Evolutionary conservation across 2,888 invertebrate genomes (phyloP), one percentile per base, ranked within the genome.

Genomic region (Abrostola tripartita): DNA sequence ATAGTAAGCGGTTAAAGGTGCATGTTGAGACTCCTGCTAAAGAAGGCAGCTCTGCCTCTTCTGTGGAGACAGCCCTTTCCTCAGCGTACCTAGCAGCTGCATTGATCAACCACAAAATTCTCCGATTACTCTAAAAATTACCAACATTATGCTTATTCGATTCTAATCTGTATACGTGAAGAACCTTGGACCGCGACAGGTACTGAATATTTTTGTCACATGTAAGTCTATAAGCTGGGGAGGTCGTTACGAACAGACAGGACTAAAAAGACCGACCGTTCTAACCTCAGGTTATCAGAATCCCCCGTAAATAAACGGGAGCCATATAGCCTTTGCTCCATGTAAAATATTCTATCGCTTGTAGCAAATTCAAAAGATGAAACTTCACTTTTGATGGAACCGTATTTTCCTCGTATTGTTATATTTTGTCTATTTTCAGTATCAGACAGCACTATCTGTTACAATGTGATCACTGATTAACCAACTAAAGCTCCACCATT

Each of bases 401-500:
- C 24, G 24, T 4, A 24, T 24, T 24, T 24, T 24, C 4, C 24
- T 24, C 24, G 24, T 24, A 4, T 24, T 24, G 24, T 24, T 24
- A 24, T 24, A n/a, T 24, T 24, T 24, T 24, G 24, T 24, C 24
- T 24, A 4, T 24, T 24, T 1, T 24, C 24, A 1, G 24, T 24
- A 24, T 24, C 24, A 24, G 4, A 24, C 24, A 47, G 24, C 24
- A 47, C 24, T 12, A 24, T 10, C 14, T 47, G 24, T 24, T 24
- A 24, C 24, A 24, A 10, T 10, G 11, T 10, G 52, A 24, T 7
- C 41, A 53, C 61, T 64, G 5, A 56, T 7, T 47, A 54, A 52
- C 5, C 0, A 72, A 67, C 52, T 41, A 56, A 64, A 57, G 42
- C 49, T 38, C 52, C 56, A 5, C 61, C n/a, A 58, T 68, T 50